Base-by-base conservation (phyloP, 2,888 invertebrate species). In the Autographa gamma region DNA sequence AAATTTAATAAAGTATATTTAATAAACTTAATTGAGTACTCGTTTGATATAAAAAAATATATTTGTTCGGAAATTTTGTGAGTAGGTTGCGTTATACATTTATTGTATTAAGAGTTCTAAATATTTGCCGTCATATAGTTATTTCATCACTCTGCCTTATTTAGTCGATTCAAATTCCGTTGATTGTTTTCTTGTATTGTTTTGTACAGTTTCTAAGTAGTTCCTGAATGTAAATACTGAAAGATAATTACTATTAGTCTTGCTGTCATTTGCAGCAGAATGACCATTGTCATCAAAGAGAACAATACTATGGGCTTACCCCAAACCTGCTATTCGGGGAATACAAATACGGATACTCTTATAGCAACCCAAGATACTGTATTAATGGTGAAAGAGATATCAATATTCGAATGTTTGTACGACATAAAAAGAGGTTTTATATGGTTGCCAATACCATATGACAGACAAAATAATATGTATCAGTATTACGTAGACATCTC, bases 361-460 rank as follows among this genome's bases (percentile, higher is more conserved):
- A 43, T 43, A n/a, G 16, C 3, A 16, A n/a, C 48, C n/a, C 48
- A 6, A 48, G 48, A 48, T 48, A n/a, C n/a, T n/a, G 16, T n/a
- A 48, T 8, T 25, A 56, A 56, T 25, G 19, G 19, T 9, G 9
- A 13, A 56, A 56, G 25, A 11, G 13, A 56, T 56, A 19, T 56
- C 54, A 56, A 19, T 19, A 19, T 54, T 19, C 18, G 11, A 11
- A 56, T 56, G 13, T 56, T 56, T 25, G 19, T 25, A 19, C 13
- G 1, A 19, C 19, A 56, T 56, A 56, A 56, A 56, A 56, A 56
- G 54, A 56, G 25, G 13, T 56, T 56, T 56, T 56, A 25, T 56
- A 25, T 56, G 54, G 25, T 25, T 56, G 19, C 54, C 54, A 4
- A 25, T 56, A 25, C 19, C 54, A 56, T 25, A 25, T 25, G 25